Conservation (phyloP, 2,113 vertebrate genomes). For the Peucedramus taeniatus region DNA sequence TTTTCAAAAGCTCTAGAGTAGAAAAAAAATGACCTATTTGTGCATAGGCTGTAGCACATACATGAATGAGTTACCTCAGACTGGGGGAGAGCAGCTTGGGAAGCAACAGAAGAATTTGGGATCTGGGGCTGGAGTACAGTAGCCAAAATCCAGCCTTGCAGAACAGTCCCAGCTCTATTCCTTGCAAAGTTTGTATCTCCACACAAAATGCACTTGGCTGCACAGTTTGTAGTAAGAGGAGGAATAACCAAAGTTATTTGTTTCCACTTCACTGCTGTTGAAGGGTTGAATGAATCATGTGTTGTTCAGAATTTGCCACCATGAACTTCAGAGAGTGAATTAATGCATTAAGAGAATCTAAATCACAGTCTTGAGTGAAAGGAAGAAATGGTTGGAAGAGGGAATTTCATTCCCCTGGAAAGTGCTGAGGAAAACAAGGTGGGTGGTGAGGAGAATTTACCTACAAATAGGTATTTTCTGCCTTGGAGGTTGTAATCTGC, state of each 20-base stretch:
- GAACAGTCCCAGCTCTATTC: neutral
- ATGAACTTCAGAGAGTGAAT: neutral
- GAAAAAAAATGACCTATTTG: neutral
- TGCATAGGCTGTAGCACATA: neutral
- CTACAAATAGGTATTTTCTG: neutral
- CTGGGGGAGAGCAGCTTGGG: neutral
- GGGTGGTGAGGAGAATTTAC: constrained; percentile 5
- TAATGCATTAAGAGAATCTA: neutral
- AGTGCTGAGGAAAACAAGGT: neutral
- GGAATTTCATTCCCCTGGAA: neutral
- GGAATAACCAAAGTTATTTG: neutral
- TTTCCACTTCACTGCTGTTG: neutral
- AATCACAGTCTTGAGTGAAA: neutral
- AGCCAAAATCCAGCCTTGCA: neutral
- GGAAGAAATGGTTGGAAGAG: neutral
- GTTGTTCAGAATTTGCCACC: neutral
- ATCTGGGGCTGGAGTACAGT: neutral
- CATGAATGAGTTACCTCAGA: neutral
- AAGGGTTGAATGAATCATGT: neutral
- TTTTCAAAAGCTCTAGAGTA: neutral
- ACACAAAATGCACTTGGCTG: neutral
- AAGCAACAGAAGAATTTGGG: neutral
- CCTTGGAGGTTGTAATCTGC: neutral
- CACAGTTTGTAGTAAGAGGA: neutral
- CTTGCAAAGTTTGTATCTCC: neutral